A percentile compares a stretch with the other conserved stretches of the same genome.
Conservation (phyloP, 2,797 vertebrate species). For the Myiotriccus ornatus region DNA sequence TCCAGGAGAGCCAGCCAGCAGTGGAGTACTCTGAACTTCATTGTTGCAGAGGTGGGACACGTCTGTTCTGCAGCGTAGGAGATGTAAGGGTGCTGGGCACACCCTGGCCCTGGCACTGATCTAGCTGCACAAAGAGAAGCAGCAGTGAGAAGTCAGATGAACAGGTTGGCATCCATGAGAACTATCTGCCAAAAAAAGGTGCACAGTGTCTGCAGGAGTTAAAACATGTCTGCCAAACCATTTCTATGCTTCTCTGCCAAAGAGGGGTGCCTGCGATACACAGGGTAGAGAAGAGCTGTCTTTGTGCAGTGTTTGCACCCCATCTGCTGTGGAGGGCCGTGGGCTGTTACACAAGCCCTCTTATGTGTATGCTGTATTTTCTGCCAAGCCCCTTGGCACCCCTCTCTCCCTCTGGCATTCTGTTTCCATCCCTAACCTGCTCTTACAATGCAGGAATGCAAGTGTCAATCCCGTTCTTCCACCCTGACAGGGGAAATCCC, state of each 20-base stretch:
- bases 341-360: background rate
- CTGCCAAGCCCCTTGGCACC: background rate
- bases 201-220: background rate
- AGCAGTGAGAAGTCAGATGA: background rate
- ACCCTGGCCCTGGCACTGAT: background rate
- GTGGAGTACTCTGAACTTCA: background rate
- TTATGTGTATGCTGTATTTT: background rate
- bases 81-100: background rate
- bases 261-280: background rate
- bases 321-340: background rate
- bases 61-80: background rate
- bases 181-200: background rate
- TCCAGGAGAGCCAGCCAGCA: background rate
- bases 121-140: background rate
- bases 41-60: background rate
- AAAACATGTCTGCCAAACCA: background rate
- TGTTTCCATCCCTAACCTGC: background rate
- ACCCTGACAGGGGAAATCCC: background rate
- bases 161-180: background rate
- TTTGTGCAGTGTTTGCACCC: background rate
- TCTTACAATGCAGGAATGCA: background rate
- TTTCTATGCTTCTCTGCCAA: background rate
- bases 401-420: background rate
- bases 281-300: background rate
- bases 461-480: background rate